Evolutionary conservation across 2,797 vertebrate species (phyloP).

Genomic region (Varecia variegata): DNA sequence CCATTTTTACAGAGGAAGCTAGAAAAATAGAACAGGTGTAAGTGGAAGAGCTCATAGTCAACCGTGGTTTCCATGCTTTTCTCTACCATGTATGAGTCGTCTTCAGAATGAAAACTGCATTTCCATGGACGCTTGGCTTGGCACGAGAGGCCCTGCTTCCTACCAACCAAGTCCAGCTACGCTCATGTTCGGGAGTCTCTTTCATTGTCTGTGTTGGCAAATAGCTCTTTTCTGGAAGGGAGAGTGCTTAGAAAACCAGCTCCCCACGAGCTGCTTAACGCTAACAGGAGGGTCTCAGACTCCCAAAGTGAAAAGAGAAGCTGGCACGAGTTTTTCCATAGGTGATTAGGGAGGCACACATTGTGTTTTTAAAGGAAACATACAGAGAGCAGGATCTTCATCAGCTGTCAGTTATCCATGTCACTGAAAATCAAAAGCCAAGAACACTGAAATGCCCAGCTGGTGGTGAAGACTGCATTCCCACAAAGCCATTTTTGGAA

Average conservation of each 20-base stretch:
- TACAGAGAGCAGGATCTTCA: not conserved
- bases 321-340: not conserved
- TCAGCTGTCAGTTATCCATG: not conserved
- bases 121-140: not conserved
- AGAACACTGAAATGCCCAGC: not conserved
- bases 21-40: not conserved
- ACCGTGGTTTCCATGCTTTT: fast-evolving
- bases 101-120: not conserved
- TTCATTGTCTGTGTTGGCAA: not conserved
- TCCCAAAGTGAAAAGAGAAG: not conserved
- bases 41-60: fast-evolving
- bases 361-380: not conserved
- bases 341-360: not conserved
- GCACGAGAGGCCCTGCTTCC: not conserved
- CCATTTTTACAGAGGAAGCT: not conserved
- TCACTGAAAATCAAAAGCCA: not conserved
- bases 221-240: not conserved
- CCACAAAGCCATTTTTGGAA: constrained; percentile 52
- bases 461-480: constrained; percentile 50
- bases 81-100: fast-evolving
- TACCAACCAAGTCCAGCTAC: not conserved
- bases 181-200: fast-evolving
- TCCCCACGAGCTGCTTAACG: not conserved
- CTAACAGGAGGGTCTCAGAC: not conserved
- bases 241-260: not conserved